These are phyloP conservation scores for Carcina quercana DNA, from an alignment of 2,888 invertebrate genomes.

Conservation along the genomic window DNA sequence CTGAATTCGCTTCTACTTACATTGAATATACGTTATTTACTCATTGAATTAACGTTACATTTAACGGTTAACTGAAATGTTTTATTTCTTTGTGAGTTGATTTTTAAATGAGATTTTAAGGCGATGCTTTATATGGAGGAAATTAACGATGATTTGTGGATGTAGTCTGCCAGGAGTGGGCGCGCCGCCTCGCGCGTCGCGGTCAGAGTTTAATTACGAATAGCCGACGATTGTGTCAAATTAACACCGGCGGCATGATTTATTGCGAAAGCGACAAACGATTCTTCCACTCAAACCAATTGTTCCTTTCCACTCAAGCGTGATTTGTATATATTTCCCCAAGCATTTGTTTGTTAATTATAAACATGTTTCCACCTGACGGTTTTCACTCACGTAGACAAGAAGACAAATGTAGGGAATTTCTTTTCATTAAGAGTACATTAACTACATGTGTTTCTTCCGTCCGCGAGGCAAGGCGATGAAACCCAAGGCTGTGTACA, in stretches of 20 bases:
- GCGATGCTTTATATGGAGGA: conserved; percentile 12
- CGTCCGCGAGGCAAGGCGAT: conserved; percentile 42
- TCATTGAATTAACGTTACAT: not conserved
- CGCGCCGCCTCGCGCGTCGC: conserved; percentile 15
- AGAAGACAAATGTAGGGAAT: conserved; percentile 51
- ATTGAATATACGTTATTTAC: not conserved
- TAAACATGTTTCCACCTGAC: conserved; percentile 11
- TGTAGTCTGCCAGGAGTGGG: conserved; percentile 14
- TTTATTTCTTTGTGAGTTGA: not conserved
- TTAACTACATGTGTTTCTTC: conserved; percentile 40
- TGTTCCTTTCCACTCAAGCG: not conserved
- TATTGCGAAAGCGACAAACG: not conserved
- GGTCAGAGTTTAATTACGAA: conserved; percentile 31
- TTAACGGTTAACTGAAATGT: not conserved
- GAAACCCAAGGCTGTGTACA: conserved; percentile 48
- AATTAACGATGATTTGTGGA: conserved; percentile 25
- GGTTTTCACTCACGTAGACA: conserved; percentile 35
- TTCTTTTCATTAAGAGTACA: conserved; percentile 51
- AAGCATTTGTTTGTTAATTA: conserved; percentile 8
- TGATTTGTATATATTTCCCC: conserved; percentile 2
- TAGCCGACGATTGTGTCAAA: conserved; percentile 36
- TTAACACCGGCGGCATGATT: conserved; percentile 21
- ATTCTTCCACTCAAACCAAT: too few species aligned
- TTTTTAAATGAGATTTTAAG: conserved; percentile 4
- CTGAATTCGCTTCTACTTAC: conserved; percentile 16